Conservation (phyloP, 1,140 invertebrate species). For the Drosophila sulfurigaster region DNA sequence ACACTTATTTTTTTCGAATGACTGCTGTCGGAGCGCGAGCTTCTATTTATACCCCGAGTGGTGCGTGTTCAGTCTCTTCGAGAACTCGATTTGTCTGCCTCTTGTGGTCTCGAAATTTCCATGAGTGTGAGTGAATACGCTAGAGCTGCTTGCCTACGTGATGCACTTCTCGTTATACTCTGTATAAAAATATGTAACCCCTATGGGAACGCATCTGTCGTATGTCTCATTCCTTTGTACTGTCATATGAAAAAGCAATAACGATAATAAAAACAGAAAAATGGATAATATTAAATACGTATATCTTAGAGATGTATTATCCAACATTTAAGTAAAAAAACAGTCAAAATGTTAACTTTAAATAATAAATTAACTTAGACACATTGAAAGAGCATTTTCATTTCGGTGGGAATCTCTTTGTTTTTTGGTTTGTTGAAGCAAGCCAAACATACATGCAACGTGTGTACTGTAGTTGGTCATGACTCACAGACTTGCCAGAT, state of each 20-base stretch:
- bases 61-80: constrained; percentile 33
- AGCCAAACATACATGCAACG: not conserved
- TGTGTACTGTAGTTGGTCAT: not conserved
- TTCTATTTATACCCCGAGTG: constrained; percentile 63
- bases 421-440: constrained; percentile 6
- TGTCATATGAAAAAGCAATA: not conserved
- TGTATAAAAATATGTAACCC: not conserved
- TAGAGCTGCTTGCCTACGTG: constrained; percentile 43
- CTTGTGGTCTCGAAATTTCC: constrained; percentile 17
- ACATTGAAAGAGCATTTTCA: not conserved
- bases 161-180: constrained; percentile 16
- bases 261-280: no score
- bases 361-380: no score
- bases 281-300: no score
- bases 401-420: not conserved
- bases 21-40: not conserved
- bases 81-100: constrained; percentile 42
- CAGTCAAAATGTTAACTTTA: not conserved
- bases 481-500: constrained; percentile 21
- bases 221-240: no score
- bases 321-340: no score
- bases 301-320: no score
- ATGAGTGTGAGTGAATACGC: constrained; percentile 35
- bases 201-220: not conserved
- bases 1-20: constrained; percentile 66